phyloP scores from a whole-genome alignment of 2,888 invertebrate genomes.

The Aspidiotus destructor region DNA sequence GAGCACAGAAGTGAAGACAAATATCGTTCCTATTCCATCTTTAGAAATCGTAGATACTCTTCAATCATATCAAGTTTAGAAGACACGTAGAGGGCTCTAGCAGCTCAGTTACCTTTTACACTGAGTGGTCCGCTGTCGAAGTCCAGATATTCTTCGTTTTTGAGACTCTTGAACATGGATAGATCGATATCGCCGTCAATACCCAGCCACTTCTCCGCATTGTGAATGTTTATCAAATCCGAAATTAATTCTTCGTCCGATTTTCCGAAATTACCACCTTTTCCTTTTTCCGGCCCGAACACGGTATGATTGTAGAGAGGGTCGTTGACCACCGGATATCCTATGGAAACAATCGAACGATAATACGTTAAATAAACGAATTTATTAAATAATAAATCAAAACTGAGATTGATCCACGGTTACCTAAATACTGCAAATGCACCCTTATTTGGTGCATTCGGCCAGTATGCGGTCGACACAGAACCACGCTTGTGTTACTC shows the following conservation, averaged over 20 bases:
- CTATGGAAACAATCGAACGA: conserved; percentile 44
- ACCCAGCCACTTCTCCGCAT: conserved; percentile 87
- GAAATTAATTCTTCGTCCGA: conserved; percentile 78
- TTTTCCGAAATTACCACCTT: conserved; percentile 78
- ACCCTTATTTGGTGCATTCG: conserved; percentile 98
- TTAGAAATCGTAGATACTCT: no score
- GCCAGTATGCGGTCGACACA: conserved; percentile 90
- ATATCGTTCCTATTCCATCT: no score
- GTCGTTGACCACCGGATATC: conserved; percentile 95
- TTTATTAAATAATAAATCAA: background rate
- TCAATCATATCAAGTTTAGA: no score
- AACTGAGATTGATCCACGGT: conserved; percentile 37
- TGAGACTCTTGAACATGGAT: conserved; percentile 66
- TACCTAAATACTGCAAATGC: conserved; percentile 93
- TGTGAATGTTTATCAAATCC: conserved; percentile 83
- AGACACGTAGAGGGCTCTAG: no score
- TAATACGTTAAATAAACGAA: background rate
- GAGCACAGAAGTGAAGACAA: no score
- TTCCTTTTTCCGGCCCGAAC: conserved; percentile 88
- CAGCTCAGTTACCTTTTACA: conserved; percentile 41
- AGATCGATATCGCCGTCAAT: conserved; percentile 80
- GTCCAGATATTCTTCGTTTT: conserved; percentile 52
- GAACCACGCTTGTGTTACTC: conserved; percentile 80
- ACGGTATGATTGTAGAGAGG: conserved; percentile 92
- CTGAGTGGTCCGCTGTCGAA: conserved; percentile 43